phyloP scores from a whole-genome alignment of 2,113 vertebrate genomes.

The Otolemur garnettii region DNA sequence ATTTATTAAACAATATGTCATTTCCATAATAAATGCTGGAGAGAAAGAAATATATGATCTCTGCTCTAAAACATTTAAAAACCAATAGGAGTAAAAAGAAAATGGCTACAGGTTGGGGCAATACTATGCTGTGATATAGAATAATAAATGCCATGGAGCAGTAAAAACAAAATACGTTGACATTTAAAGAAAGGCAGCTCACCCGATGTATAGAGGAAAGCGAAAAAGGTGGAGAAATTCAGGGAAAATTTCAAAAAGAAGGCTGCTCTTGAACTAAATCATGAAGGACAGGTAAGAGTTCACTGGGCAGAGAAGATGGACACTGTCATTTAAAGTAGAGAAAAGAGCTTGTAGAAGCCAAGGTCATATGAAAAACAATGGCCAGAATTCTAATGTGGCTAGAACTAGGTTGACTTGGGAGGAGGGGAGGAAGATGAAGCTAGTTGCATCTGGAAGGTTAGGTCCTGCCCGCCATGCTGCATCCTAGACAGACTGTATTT shows the following conservation, averaged over 20 bases:
- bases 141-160: not conserved
- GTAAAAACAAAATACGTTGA: not conserved
- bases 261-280: not conserved
- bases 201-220: not conserved
- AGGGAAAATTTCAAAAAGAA: not conserved
- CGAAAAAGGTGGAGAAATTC: not conserved
- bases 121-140: not conserved
- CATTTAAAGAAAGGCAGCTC: not conserved
- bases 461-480: not conserved
- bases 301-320: not conserved
- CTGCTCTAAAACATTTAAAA: not conserved
- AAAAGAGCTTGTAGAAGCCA: not conserved
- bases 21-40: not conserved
- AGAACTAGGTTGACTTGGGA: not conserved
- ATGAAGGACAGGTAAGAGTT: not conserved
- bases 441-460: not conserved
- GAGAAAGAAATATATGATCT: constrained; percentile 28
- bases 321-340: not conserved
- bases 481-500: not conserved
- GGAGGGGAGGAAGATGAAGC: not conserved
- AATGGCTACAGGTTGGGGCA: not conserved
- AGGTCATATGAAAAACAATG: not conserved
- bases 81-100: not conserved
- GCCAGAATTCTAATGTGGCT: not conserved
- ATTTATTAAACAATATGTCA: constrained; percentile 31